Evolutionary conservation across 2,113 vertebrate species (phyloP).

Genomic region (Calyptomena viridis): DNA sequence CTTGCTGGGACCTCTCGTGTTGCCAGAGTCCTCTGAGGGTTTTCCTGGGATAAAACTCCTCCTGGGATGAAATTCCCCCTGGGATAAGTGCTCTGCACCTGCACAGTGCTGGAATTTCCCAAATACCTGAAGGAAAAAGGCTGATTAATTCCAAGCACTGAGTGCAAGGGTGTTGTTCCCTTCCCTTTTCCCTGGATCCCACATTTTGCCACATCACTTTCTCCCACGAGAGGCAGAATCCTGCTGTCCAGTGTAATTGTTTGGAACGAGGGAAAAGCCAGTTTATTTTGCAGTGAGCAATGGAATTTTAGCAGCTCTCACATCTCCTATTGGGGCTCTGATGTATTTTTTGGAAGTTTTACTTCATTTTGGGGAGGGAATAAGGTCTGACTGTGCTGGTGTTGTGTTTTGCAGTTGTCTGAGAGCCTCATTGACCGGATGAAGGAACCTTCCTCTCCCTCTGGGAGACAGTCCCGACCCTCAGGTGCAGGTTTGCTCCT

Average conservation of each 20-base stretch:
- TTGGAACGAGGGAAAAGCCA: accelerated
- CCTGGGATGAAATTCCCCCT: background rate
- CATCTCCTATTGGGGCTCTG: accelerated
- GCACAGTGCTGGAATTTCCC: background rate
- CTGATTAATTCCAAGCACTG: accelerated
- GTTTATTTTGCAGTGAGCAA: accelerated
- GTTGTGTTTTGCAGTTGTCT: slow-evolving; percentile 80
- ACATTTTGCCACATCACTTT: accelerated
- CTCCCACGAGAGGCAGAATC: accelerated
- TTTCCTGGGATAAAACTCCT: background rate
- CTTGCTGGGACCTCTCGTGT: background rate
- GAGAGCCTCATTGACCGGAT: slow-evolving; percentile 94
- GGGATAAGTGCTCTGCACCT: background rate
- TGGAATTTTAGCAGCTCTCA: background rate
- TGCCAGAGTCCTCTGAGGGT: background rate
- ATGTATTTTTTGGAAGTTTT: accelerated
- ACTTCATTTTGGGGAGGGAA: accelerated
- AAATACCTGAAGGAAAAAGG: background rate
- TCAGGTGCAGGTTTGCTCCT: slow-evolving; percentile 62
- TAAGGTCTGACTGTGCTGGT: background rate
- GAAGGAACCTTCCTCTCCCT: slow-evolving; percentile 80
- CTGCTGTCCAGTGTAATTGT: background rate
- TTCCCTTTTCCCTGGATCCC: background rate
- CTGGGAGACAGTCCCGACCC: slow-evolving; percentile 33
- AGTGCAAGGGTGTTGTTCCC: background rate